Evolutionary conservation across 2,113 vertebrate species (phyloP).

Genomic region (Albula goreensis): DNA sequence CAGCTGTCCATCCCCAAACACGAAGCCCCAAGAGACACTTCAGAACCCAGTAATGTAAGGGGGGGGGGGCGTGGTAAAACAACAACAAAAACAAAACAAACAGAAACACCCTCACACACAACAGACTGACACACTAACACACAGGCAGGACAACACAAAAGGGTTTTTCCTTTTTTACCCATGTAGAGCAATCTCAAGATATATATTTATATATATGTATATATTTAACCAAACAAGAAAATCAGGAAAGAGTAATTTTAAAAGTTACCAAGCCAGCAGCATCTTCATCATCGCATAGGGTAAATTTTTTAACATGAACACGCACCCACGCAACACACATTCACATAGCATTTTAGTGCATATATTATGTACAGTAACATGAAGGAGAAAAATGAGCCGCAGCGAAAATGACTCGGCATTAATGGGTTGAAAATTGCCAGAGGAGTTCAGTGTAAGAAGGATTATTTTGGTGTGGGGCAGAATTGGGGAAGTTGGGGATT

Average conservation of each 20-base stretch:
- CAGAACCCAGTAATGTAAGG: slow-evolving; percentile 40
- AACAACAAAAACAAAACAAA: slow-evolving; percentile 47
- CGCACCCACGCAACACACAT: slow-evolving; percentile 58
- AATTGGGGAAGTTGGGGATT: neutral
- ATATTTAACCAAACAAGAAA: slow-evolving; percentile 56
- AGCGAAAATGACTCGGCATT: slow-evolving; percentile 47
- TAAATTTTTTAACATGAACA: slow-evolving; percentile 55
- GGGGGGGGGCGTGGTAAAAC: slow-evolving; percentile 42
- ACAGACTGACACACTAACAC: slow-evolving; percentile 46
- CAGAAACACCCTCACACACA: slow-evolving; percentile 40
- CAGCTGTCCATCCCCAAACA: slow-evolving; percentile 18
- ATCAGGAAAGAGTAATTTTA: slow-evolving; percentile 38
- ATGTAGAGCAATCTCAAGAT: slow-evolving; percentile 55
- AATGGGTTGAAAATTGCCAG: slow-evolving; percentile 46
- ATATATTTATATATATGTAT: slow-evolving; percentile 55
- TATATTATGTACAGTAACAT: slow-evolving; percentile 68
- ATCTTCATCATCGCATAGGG: slow-evolving; percentile 62
- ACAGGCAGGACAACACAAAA: slow-evolving; percentile 58
- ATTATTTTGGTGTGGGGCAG: slow-evolving; percentile 56
- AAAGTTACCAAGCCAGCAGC: slow-evolving; percentile 67
- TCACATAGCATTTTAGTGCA: slow-evolving; percentile 67
- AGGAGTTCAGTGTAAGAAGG: slow-evolving; percentile 37
- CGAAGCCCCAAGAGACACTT: slow-evolving; percentile 40
- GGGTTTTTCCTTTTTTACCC: slow-evolving; percentile 51
- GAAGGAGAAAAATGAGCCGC: slow-evolving; percentile 50